Evolutionary conservation across 1,140 invertebrate genomes (phyloP), one percentile per base, ranked within the genome.

Genomic region (Pseudomyrmex pallidus): DNA sequence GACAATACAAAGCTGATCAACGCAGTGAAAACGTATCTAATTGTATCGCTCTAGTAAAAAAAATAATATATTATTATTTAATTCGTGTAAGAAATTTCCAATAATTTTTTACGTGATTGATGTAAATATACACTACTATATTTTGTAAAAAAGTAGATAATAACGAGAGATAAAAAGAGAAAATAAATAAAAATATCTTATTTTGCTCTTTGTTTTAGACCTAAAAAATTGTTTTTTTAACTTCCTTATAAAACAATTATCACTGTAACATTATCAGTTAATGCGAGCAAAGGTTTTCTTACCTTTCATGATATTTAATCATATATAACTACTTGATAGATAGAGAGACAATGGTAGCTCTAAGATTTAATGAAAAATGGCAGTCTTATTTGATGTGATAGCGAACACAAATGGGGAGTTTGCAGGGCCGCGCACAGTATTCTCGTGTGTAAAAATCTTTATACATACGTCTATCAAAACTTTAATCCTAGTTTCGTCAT

Each of bases 391-490:
- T 86, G 89, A 90, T 72, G 86, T 80, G 87, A 82, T 44, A 80
- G 62, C 82, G 82, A 87, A 73, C 67, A 85, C 82, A 35, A 35
- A 35, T 35, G 84, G 78, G 74, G 80, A 73, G 86, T 59, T 68
- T 62, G 77, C 91, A 92, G 90, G 91, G 92, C 91, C 91, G 91
- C 91, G 91, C 90, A 89, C 61, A 13, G 72, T 57, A 1, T 85
- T 44, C n/a, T 17, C n/a, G 46, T 22, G 17, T 66, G 35, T 35
- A 7, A 35, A 35, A 7, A 35, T 0, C 0, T 35, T 35, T 35
- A 5, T 35, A 35, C 35, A 35, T 35, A 35, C 35, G 5, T 35
- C 0, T 35, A 35, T 35, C 35, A 35, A 35, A 35, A 4, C 5
- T 35, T 35, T 35, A 35, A 7, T 35, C 35, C 5, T 35, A 35